These are phyloP conservation scores for Stenoptilia bipunctidactyla DNA, from an alignment of 2,888 invertebrate species.

Conservation along the genomic window DNA sequence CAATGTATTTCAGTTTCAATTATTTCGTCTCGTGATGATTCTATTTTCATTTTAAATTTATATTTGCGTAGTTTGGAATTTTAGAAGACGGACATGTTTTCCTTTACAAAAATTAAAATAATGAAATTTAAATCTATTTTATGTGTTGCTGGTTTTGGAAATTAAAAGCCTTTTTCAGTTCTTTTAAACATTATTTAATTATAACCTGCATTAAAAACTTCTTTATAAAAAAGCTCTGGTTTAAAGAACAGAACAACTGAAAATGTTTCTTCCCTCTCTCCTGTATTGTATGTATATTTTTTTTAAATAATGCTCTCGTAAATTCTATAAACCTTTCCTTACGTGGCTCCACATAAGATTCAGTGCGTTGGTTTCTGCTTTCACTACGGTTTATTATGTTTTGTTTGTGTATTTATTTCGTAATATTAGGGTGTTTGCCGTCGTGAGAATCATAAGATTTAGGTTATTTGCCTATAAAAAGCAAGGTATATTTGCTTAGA, in stretches of 20 bases:
- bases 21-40: constrained; percentile 23
- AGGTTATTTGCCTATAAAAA: constrained; percentile 27
- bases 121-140: too few relatives aligned
- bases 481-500: constrained; percentile 8
- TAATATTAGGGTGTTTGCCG: constrained; percentile 17
- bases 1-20: constrained; percentile 41
- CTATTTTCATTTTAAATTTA: constrained; percentile 20
- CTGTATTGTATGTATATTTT: constrained; percentile 32
- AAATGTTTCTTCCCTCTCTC: constrained; percentile 17
- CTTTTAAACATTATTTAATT: too few relatives aligned
- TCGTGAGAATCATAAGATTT: constrained; percentile 15
- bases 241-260: not conserved
- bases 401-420: constrained; percentile 13
- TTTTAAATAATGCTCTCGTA: constrained; percentile 34
- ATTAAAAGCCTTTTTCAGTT: too few relatives aligned
- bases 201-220: too few relatives aligned
- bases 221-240: too few relatives aligned
- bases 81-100: too few relatives aligned
- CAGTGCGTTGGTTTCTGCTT: constrained; percentile 22
- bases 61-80: constrained; percentile 15
- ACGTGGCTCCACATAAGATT: constrained; percentile 25
- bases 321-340: constrained; percentile 39
- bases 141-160: too few relatives aligned
- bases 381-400: constrained; percentile 14
- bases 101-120: too few relatives aligned